A percentile compares a stretch with the other conserved stretches of the same genome.
Conservation (phyloP, 2,113 vertebrate species). For the Gymnarchus niloticus region DNA sequence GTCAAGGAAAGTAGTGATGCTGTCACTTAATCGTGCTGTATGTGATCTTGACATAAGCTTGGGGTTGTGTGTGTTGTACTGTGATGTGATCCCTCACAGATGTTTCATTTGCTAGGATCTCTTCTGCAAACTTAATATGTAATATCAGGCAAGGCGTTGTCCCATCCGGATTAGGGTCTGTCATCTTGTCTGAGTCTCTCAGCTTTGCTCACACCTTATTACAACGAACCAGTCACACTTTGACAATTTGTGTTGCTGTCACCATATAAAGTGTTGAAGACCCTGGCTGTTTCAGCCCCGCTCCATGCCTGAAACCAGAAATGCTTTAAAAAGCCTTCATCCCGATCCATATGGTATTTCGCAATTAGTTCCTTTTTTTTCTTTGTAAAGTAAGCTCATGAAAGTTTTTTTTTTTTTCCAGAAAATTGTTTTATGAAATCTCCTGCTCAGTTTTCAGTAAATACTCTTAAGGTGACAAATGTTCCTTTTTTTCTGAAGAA, state of each 20-base stretch:
- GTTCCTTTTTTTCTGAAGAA: no score
- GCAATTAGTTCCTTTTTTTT: no score
- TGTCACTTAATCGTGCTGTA: neutral
- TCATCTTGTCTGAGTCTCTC: neutral
- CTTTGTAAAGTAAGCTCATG: no score
- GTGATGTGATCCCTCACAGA: neutral
- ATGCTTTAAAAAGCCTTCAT: no score
- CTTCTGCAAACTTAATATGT: neutral
- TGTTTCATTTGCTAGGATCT: neutral
- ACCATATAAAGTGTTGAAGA: neutral
- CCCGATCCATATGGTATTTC: no score
- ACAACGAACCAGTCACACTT: no score
- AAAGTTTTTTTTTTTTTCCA: no score
- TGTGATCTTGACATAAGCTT: neutral
- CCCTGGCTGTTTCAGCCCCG: neutral
- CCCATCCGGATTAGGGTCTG: no score
- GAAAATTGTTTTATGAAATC: no score
- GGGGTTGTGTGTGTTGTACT: neutral
- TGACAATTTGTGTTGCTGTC: neutral
- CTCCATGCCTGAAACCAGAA: no score
- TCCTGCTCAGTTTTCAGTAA: no score
- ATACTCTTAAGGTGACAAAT: no score
- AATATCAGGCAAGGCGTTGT: neutral
- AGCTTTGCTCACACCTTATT: neutral
- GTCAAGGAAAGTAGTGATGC: neutral